These are phyloP conservation scores for Drosophila bocqueti DNA, from an alignment of 1,140 invertebrate species.

Conservation along the genomic window DNA sequence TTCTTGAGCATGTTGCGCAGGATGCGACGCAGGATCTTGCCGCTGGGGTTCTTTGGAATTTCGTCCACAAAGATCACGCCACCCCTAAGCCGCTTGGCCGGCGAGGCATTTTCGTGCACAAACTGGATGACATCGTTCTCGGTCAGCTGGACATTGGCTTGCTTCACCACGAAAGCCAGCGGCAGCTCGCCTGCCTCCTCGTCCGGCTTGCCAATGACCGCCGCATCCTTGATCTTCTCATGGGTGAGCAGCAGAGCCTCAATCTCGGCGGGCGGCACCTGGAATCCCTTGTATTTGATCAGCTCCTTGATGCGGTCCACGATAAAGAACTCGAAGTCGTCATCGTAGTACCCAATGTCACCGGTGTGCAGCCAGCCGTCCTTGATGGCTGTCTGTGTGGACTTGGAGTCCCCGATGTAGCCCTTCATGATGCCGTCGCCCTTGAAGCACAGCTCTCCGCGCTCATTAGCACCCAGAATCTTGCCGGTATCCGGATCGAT, in stretches of 20 bases:
- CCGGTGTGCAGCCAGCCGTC: slow-evolving; percentile 92
- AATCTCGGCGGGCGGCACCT: slow-evolving; percentile 93
- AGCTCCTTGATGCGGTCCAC: slow-evolving; percentile 92
- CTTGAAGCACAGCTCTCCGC: slow-evolving; percentile 90
- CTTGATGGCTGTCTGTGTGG: slow-evolving; percentile 48
- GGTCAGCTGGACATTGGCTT: slow-evolving; percentile 85
- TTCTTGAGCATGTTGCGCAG: slow-evolving; percentile 85
- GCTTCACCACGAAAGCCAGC: slow-evolving; percentile 88
- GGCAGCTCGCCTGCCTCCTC: slow-evolving; percentile 88
- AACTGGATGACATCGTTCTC: slow-evolving; percentile 86
- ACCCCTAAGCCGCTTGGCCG: slow-evolving; percentile 87
- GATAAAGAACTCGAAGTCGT: slow-evolving; percentile 89
- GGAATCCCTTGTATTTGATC: slow-evolving; percentile 92
- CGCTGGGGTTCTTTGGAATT: slow-evolving; percentile 89
- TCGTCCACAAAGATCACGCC: slow-evolving; percentile 88
- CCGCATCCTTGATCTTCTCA: slow-evolving; percentile 7
- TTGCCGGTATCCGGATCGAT: slow-evolving; percentile 88
- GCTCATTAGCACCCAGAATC: slow-evolving; percentile 87
- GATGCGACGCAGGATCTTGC: slow-evolving; percentile 88
- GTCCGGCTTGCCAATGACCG: no score
- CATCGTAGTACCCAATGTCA: slow-evolving; percentile 92
- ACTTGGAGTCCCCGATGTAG: slow-evolving; percentile 88
- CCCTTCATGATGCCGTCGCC: slow-evolving; percentile 89
- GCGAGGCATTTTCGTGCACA: slow-evolving; percentile 86
- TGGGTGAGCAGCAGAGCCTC: slow-evolving; percentile 91